Base-by-base conservation (phyloP, 2,113 vertebrate species). In the Lepidothrix coronata region DNA sequence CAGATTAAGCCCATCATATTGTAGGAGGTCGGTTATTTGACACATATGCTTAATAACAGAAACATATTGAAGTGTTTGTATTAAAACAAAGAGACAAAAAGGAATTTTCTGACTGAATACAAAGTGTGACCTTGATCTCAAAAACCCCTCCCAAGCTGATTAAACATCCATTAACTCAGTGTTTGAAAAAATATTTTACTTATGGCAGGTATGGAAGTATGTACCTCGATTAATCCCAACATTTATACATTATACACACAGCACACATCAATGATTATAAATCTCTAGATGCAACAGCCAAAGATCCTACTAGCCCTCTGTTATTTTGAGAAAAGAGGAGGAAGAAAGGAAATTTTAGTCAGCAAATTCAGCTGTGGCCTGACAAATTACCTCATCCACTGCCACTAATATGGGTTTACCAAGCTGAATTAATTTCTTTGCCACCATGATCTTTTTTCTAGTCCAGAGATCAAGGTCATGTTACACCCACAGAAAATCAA, bases 391-490 rank as follows among this genome's bases (percentile, higher is more conserved):
- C 35, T 87, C 80, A 95, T 92, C 62, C 54, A 39, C 92, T 89
- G 89, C 59, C 65, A 89, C 71, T 88, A 96, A 94, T 66, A 83
- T 16, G 73, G 54, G 39, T 18, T 93, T 88, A 95, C 41, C 43
- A 67, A 97, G 61, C 30, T 51, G 51, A 95, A 97, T 97, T 95
- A 84, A 96, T 97, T 96, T 67, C 77, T 96, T 96, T 97, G 62
- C 81, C 71, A 85, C 48, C 14, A 54, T 30, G 39, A 91, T 88
- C 33, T 61, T 75, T 86, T 88, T 82, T 81, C 66, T 92, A 83
- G 70, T 58, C 80, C 52, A 92, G 88, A 65, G 77, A 97, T 92
- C 93, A 96, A 95, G 95, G 96, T 95, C 94, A 84, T 59, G 37
- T 80, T 97, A 80, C 73, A 96, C 75, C 78, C 63, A 27, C 78